A percentile compares a stretch with the other conserved stretches of the same genome.
Evolutionary conservation across 2,888 invertebrate genomes (phyloP).

Genomic region (Amblyjoppa fuscipennis): DNA sequence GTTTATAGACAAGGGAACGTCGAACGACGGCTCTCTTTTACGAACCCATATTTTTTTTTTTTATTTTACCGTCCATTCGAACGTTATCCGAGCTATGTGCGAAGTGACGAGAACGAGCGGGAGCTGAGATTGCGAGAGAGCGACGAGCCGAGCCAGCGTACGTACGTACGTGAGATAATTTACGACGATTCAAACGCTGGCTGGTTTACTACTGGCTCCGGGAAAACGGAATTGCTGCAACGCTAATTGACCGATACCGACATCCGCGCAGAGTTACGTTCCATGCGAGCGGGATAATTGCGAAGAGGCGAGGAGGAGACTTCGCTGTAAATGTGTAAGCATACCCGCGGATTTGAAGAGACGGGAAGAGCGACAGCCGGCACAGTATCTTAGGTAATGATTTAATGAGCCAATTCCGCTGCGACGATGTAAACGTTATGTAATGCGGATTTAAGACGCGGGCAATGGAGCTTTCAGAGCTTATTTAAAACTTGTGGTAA

Average conservation of each 20-base stretch:
- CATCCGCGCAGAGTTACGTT: not conserved
- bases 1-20: constrained; percentile 26
- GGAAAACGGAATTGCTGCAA: constrained; percentile 39
- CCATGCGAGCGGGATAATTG: constrained; percentile 18
- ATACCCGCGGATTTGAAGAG: not conserved
- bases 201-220: constrained; percentile 12
- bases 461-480: not conserved
- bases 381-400: not conserved
- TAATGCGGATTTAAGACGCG: not conserved
- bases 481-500: not conserved
- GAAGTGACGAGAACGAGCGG: constrained; percentile 20
- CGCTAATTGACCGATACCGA: constrained; percentile 30
- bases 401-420: not conserved
- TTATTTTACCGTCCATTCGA: constrained; percentile 11
- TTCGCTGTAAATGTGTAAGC: not conserved
- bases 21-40: constrained; percentile 48
- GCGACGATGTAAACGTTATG: not conserved
- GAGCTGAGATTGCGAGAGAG: constrained; percentile 41
- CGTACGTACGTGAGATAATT: constrained; percentile 46
- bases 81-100: constrained; percentile 11
- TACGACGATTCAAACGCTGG: constrained; percentile 8
- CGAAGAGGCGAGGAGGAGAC: not conserved
- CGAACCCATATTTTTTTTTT: constrained; percentile 33
- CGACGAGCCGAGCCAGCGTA: constrained; percentile 9
- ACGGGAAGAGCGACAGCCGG: not conserved